These are phyloP conservation scores for Fopius arisanus DNA, from an alignment of 1,140 invertebrate genomes.

Conservation along the genomic window DNA sequence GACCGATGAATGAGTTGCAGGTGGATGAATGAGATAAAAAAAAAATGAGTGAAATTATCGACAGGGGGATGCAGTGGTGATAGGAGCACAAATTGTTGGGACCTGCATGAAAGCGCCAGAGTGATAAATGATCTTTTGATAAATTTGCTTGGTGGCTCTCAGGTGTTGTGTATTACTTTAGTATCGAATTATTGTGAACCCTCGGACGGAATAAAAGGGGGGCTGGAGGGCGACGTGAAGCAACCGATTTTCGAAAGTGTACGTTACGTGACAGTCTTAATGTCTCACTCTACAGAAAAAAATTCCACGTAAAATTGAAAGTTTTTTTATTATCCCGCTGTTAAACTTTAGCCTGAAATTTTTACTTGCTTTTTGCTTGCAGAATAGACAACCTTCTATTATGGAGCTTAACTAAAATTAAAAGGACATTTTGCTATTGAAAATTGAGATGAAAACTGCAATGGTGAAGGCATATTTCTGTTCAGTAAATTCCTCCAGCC, in stretches of 20 bases:
- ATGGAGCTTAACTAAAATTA: too few relatives aligned
- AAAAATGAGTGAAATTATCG: background rate
- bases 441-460: too few relatives aligned
- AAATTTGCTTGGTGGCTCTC: constrained; percentile 20
- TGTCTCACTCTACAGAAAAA: background rate
- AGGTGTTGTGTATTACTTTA: constrained; percentile 31
- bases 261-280: constrained; percentile 13
- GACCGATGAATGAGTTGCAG: background rate
- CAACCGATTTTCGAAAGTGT: constrained; percentile 16
- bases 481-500: background rate
- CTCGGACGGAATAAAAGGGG: constrained; percentile 44
- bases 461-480: too few relatives aligned
- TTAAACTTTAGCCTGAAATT: too few relatives aligned
- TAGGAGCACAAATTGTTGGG: constrained; percentile 45
- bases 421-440: too few relatives aligned
- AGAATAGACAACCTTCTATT: too few relatives aligned
- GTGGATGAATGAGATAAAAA: constrained; percentile 2
- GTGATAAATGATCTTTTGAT: constrained; percentile 48
- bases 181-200: constrained; percentile 52
- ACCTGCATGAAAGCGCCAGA: constrained; percentile 28
- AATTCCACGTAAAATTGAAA: background rate
- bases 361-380: too few relatives aligned
- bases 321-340: too few relatives aligned
- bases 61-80: constrained; percentile 31
- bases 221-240: constrained; percentile 37